phyloP scores from a whole-genome alignment of 2,888 invertebrate species.

The Catocala sponsa region DNA sequence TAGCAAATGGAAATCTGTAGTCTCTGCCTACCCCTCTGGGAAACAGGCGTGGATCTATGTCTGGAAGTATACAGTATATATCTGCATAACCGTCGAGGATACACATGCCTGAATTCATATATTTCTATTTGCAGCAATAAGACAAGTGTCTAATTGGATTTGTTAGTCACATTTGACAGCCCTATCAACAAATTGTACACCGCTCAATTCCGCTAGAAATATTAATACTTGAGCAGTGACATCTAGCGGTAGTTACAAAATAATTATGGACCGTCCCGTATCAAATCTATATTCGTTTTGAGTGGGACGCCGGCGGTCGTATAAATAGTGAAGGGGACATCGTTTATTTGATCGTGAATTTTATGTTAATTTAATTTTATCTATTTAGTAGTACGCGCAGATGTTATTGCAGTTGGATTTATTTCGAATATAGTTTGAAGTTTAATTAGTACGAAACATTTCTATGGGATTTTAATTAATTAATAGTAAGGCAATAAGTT shows the following conservation, averaged over 20 bases:
- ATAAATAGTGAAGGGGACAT: slow-evolving; percentile 36
- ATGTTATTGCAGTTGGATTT: background rate
- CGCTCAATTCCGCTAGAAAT: slow-evolving; percentile 17
- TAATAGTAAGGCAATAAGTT: no score
- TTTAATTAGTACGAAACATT: no score
- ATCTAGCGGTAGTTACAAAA: slow-evolving; percentile 40
- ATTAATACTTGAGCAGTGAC: slow-evolving; percentile 40
- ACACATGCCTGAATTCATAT: no score
- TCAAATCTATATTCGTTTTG: slow-evolving; percentile 38
- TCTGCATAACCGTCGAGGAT: no score
- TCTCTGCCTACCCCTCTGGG: no score
- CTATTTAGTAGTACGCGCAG: background rate
- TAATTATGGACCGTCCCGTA: slow-evolving; percentile 37
- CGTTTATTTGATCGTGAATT: slow-evolving; percentile 5
- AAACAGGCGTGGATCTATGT: no score
- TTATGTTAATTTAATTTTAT: slow-evolving; percentile 7
- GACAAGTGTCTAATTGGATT: no score
- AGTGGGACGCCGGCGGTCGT: slow-evolving; percentile 30
- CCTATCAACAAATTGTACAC: slow-evolving; percentile 5
- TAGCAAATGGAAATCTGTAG: no score
- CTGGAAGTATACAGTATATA: no score
- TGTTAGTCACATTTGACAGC: slow-evolving; percentile 1
- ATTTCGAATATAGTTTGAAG: background rate
- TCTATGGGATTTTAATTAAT: no score
- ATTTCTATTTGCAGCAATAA: no score